Evolutionary conservation across 2,888 invertebrate genomes (phyloP).

Genomic region (Hypercompe scribonia): DNA sequence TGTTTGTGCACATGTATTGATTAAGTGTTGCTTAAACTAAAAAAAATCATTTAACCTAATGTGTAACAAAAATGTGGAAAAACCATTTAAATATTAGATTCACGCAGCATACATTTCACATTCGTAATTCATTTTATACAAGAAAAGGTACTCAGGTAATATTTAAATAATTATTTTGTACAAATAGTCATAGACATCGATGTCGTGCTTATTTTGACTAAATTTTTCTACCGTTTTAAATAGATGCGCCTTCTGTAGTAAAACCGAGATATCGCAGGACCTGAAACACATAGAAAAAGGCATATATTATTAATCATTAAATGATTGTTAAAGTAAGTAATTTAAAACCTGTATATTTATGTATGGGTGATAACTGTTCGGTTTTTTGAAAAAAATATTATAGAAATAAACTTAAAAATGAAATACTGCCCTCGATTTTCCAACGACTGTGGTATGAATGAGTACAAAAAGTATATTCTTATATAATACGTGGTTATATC

Average conservation of each 20-base stretch:
- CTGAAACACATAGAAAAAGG: slow-evolving; percentile 50
- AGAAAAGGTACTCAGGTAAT: slow-evolving; percentile 48
- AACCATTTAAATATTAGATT: slow-evolving; percentile 17
- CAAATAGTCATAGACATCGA: slow-evolving; percentile 40
- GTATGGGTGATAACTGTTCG: too few species aligned
- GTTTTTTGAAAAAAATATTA: too few species aligned
- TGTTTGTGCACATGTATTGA: not conserved
- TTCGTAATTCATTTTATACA: slow-evolving; percentile 42
- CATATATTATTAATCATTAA: not conserved
- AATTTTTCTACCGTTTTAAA: slow-evolving; percentile 50
- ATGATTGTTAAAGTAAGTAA: too few species aligned
- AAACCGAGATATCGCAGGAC: slow-evolving; percentile 60
- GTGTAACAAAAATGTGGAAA: slow-evolving; percentile 9
- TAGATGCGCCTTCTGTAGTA: slow-evolving; percentile 61
- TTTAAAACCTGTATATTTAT: too few species aligned
- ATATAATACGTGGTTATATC: too few species aligned
- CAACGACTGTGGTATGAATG: too few species aligned
- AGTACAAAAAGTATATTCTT: too few species aligned
- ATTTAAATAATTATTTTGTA: slow-evolving; percentile 57
- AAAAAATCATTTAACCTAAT: not conserved
- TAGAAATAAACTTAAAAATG: too few species aligned
- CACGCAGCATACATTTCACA: slow-evolving; percentile 36
- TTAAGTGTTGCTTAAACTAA: not conserved
- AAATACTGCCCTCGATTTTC: too few species aligned
- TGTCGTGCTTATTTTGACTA: slow-evolving; percentile 38